A percentile compares a stretch with the other conserved stretches of the same genome.
Conservation (phyloP, 1,140 invertebrate genomes). For the Tetraneura akinire region DNA sequence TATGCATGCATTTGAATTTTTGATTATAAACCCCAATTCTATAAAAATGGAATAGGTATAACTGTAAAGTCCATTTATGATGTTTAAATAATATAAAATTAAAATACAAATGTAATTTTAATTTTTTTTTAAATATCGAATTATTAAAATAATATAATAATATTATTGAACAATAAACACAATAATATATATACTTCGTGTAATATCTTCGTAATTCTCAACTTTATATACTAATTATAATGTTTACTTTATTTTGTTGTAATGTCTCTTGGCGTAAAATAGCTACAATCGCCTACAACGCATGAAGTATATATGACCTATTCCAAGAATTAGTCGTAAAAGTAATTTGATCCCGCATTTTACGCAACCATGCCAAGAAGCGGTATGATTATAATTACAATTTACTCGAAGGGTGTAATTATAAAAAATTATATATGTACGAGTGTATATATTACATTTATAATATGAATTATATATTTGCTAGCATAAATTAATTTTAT, state of each 20-base stretch:
- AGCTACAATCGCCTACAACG: slow-evolving; percentile 38
- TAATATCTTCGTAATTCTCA: neutral
- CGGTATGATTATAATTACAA: slow-evolving; percentile 41
- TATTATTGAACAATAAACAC: neutral
- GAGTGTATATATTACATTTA: too few species aligned
- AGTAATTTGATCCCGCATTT: slow-evolving; percentile 48
- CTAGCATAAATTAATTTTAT: too few species aligned
- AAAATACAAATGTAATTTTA: too few species aligned
- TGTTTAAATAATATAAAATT: too few species aligned
- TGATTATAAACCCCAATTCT: neutral
- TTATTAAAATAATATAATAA: neutral
- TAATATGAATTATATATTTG: too few species aligned
- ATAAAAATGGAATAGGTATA: too few species aligned
- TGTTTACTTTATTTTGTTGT: slow-evolving; percentile 36
- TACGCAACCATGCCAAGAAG: slow-evolving; percentile 28
- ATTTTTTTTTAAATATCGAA: too few species aligned
- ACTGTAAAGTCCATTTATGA: too few species aligned
- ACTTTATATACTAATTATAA: neutral
- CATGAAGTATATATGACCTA: slow-evolving; percentile 23
- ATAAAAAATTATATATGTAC: slow-evolving; percentile 9
- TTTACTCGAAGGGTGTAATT: slow-evolving; percentile 26
- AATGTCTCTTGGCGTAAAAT: slow-evolving; percentile 40
- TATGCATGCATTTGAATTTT: neutral
- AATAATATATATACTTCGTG: neutral
- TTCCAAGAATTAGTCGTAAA: slow-evolving; percentile 44